Conservation (phyloP, 2,797 vertebrate genomes). For the Remorina albescens region DNA sequence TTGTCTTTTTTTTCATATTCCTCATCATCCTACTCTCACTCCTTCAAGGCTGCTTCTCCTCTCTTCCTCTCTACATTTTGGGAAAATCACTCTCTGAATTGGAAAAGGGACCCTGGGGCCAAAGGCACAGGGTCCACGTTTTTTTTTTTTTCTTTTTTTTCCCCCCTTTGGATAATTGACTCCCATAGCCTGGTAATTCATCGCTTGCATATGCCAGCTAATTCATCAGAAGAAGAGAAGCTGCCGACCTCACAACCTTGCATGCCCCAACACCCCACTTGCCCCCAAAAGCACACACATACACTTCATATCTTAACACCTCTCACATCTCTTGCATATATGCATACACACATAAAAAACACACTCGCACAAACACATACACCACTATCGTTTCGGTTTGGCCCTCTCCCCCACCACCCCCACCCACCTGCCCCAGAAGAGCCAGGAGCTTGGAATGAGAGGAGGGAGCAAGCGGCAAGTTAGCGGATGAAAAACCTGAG, state of each 20-base stretch:
- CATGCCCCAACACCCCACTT: slow-evolving; percentile 55
- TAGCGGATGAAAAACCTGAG: slow-evolving; percentile 83
- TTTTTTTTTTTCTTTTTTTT: slow-evolving; percentile 60
- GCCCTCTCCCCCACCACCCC: slow-evolving; percentile 5
- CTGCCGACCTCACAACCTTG: slow-evolving; percentile 82
- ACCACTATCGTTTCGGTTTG: slow-evolving; percentile 19
- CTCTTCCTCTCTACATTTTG: slow-evolving; percentile 72
- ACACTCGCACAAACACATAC: slow-evolving; percentile 43
- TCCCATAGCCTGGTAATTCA: slow-evolving; percentile 97
- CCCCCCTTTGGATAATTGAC: slow-evolving; percentile 97
- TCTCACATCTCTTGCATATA: slow-evolving; percentile 44
- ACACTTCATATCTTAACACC: slow-evolving; percentile 37
- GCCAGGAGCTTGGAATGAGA: slow-evolving; percentile 84
- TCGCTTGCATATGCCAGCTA: slow-evolving; percentile 93
- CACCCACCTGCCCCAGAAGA: slow-evolving; percentile 71
- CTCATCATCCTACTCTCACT: slow-evolving; percentile 68
- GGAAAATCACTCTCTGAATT: slow-evolving; percentile 94
- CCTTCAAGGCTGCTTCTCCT: slow-evolving; percentile 78
- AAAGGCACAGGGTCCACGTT: slow-evolving; percentile 78
- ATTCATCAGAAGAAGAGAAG: slow-evolving; percentile 92
- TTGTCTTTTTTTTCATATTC: slow-evolving; percentile 36
- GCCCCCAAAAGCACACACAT: slow-evolving; percentile 16
- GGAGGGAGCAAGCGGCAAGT: slow-evolving; percentile 81
- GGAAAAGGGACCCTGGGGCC: slow-evolving; percentile 92
- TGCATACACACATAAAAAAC: slow-evolving; percentile 46